A percentile compares a stretch with the other conserved stretches of the same genome.
Evolutionary conservation across 2,888 invertebrate genomes (phyloP).

Genomic region (Aromia moschata): DNA sequence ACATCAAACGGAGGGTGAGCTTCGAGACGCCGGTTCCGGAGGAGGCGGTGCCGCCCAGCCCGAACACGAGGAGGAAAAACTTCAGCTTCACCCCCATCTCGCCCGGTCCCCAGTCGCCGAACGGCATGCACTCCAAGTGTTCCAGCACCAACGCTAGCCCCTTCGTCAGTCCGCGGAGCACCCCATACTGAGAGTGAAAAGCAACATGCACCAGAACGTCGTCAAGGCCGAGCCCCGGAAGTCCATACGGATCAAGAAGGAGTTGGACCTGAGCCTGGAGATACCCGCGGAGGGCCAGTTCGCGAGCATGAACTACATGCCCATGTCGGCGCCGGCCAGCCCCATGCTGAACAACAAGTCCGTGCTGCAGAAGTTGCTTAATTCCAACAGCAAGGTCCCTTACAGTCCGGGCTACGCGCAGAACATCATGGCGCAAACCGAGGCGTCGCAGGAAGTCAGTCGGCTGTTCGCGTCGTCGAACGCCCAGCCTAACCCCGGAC

Average conservation of each 20-base stretch:
- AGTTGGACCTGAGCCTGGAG: slow-evolving; percentile 53
- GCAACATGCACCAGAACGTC: slow-evolving; percentile 66
- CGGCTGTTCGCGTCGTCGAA: slow-evolving; percentile 71
- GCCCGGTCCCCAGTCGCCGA: slow-evolving; percentile 76
- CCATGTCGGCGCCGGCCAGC: slow-evolving; percentile 77
- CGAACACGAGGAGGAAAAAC: slow-evolving; percentile 79
- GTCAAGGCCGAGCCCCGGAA: slow-evolving; percentile 39
- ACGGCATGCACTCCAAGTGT: slow-evolving; percentile 66
- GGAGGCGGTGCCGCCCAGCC: slow-evolving; percentile 73
- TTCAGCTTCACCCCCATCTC: slow-evolving; percentile 90
- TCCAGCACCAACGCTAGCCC: slow-evolving; percentile 79
- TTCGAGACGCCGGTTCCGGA: slow-evolving; percentile 65
- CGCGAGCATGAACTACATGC: slow-evolving; percentile 62
- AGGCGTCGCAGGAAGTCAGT: slow-evolving; percentile 68
- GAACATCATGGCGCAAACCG: slow-evolving; percentile 29
- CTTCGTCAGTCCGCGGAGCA: slow-evolving; percentile 79
- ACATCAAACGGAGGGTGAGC: slow-evolving; percentile 65
- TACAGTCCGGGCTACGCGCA: slow-evolving; percentile 64
- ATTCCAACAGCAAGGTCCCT: slow-evolving; percentile 63
- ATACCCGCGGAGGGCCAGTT: slow-evolving; percentile 41
- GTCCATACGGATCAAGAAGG: slow-evolving; percentile 54
- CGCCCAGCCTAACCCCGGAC: slow-evolving; percentile 56
- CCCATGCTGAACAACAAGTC: slow-evolving; percentile 62
- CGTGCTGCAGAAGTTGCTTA: slow-evolving; percentile 64
- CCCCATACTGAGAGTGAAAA: slow-evolving; percentile 74